Percentiles rank a stretch among this genome's conserved stretches.
phyloP scores from a whole-genome alignment of 2,113 vertebrate genomes.

The Xenopus laevis region DNA sequence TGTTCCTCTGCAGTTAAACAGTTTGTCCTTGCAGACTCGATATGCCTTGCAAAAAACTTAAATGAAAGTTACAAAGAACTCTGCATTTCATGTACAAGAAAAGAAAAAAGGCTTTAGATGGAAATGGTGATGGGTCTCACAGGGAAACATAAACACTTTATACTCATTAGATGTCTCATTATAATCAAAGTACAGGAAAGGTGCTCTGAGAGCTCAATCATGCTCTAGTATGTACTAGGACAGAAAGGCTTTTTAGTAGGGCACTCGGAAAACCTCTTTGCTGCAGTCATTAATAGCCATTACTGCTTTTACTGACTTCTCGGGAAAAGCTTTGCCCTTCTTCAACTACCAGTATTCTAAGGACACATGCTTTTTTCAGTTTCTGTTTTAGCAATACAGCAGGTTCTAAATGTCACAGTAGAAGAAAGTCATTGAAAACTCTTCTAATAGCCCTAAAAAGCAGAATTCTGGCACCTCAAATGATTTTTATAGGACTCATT shows the following conservation, averaged over 20 bases:
- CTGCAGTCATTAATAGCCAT: constrained; percentile 64
- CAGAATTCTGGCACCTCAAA: constrained; percentile 12
- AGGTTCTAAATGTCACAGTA: constrained; percentile 41
- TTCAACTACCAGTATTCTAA: constrained; percentile 57
- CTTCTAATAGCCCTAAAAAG: constrained; percentile 12
- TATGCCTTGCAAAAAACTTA: constrained; percentile 51
- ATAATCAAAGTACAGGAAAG: constrained; percentile 70
- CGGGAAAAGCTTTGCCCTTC: constrained; percentile 64
- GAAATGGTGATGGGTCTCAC: constrained; percentile 67
- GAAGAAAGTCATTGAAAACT: constrained; percentile 18
- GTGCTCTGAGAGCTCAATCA: constrained; percentile 68
- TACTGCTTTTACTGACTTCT: constrained; percentile 66
- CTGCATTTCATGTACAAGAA: constrained; percentile 53
- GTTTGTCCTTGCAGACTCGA: constrained; percentile 46
- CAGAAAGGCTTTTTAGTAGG: constrained; percentile 66
- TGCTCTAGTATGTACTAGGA: constrained; percentile 65
- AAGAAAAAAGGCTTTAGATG: constrained; percentile 64
- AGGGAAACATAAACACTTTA: constrained; percentile 69
- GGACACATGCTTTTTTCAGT: constrained; percentile 47
- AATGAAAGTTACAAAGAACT: constrained; percentile 42
- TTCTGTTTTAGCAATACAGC: constrained; percentile 37
- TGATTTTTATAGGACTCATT: constrained; percentile 19
- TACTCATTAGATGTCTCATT: constrained; percentile 74
- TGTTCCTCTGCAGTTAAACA: constrained; percentile 4
- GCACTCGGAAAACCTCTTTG: constrained; percentile 64